Evolutionary conservation across 2,797 vertebrate species (phyloP), one percentile per base, ranked within the genome.

Genomic region (Nyctalus aviator): DNA sequence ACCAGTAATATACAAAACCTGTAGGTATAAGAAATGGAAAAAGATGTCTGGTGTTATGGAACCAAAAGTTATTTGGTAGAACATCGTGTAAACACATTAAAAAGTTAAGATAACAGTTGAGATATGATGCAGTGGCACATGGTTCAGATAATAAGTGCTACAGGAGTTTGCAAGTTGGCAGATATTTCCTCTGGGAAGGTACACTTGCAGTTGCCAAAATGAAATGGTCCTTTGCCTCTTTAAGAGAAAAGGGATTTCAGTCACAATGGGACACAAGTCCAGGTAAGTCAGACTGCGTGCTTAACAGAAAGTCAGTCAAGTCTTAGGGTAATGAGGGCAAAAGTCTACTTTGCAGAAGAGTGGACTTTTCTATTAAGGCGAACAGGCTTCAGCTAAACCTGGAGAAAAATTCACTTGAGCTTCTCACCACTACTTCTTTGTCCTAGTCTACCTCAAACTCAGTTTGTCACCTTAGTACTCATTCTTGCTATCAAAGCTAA

Each of bases 151-250:
- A 13, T 30, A 88, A 91, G 12, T 55, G 32, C 10, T 55, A 18
- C 48, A 35, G 5, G 30, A 96, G 37, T 76, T 95, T 91, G 69
- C 66, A 82, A 78, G 23, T n/a, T 96, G 91, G 94, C 88, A 92
- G 92, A 95, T 96, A 35, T 88, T 96, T 97, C 85, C 53, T 94
- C 77, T 94, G 92, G 85, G 77, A 88, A 97, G n/a, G 23, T 83
- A 90, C 94, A 71, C 30, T 96, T 93, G 77, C 66, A 64, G 62
- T 94, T 97, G 71, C 13, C 46, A 95, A 91, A 95, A 95, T 85
- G 57, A 97, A 97, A 71, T 27, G 59, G 17, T 95, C 89, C 76
- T 83, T 7, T 53, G 41, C 89, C 55, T 96, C 93, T 96, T 96
- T 93, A 18, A 37, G 91, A 86, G 59, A 71, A 93, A 96, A 97